Evolutionary conservation across 1,140 invertebrate species (phyloP), one percentile per base, ranked within the genome.

Genomic region (Pygmarrhopalites habei): DNA sequence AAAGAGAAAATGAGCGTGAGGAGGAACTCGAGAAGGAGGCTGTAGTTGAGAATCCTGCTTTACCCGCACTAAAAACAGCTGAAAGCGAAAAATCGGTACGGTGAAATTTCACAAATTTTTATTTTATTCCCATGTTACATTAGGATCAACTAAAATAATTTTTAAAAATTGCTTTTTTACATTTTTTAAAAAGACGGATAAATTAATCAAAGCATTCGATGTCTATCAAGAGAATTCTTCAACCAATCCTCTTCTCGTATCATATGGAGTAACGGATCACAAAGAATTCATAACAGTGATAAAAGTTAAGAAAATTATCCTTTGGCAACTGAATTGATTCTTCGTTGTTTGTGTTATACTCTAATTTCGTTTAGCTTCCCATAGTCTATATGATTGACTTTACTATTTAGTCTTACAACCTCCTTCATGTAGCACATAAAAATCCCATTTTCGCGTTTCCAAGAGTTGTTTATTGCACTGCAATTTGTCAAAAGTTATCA

Each of bases 81-180:
- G 89, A 90, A 51, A 91, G 90, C 66, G 89, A 98, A 75, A 90
- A 87, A 82, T 88, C 85, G 56, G 89, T 90, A 81, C 83, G 82
- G 81, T 14, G 19, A 49, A 29, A n/a, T n/a, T n/a, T n/a, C n/a
- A n/a, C n/a, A n/a, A n/a, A n/a, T n/a, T n/a, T n/a, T n/a, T n/a
- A n/a, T n/a, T n/a, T n/a, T n/a, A n/a, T n/a, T n/a, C n/a, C n/a
- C n/a, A n/a, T n/a, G n/a, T n/a, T n/a, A n/a, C n/a, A n/a, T n/a
- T n/a, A n/a, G n/a, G n/a, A n/a, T n/a, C n/a, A n/a, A n/a, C n/a
- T n/a, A n/a, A n/a, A n/a, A n/a, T n/a, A n/a, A n/a, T n/a, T n/a
- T n/a, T n/a, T n/a, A n/a, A n/a, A n/a, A n/a, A n/a, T n/a, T n/a
- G n/a, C n/a, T n/a, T n/a, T n/a, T n/a, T n/a, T n/a, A 43, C 58